Conservation (phyloP, 2,113 vertebrate species). For the Sialia sialis region DNA sequence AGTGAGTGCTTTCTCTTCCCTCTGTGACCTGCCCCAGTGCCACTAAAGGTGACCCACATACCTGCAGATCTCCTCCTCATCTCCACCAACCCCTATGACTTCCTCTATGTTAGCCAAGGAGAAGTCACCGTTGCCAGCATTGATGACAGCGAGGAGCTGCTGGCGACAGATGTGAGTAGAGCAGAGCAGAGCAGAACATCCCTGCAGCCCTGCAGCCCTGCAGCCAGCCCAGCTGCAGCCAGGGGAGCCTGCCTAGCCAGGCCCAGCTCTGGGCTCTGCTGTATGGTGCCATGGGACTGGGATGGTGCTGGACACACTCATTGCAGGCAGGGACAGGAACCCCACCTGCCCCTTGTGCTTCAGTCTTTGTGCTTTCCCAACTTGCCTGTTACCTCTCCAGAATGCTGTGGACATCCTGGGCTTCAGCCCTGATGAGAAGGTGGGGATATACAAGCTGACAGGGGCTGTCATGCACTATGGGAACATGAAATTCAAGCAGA, state of each 20-base stretch:
- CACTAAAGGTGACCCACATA: neutral
- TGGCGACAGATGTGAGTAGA: slow-evolving; percentile 76
- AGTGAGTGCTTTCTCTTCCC: neutral
- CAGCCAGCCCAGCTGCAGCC: neutral
- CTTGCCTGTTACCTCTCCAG: slow-evolving; percentile 22
- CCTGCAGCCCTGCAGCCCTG: neutral
- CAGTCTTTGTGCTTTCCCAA: neutral
- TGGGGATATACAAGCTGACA: slow-evolving; percentile 45
- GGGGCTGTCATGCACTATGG: slow-evolving; percentile 38
- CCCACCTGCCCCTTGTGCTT: neutral
- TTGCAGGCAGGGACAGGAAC: neutral
- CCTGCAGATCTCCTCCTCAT: slow-evolving; percentile 80
- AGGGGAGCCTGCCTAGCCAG: neutral
- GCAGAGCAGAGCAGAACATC: neutral
- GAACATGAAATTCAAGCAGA: slow-evolving; percentile 65
- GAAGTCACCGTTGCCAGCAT: slow-evolving; percentile 81
- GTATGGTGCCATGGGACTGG: accelerated
- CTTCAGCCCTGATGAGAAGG: slow-evolving; percentile 32
- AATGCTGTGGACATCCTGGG: slow-evolving; percentile 75
- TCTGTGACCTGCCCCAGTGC: neutral
- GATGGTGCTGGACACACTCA: accelerated
- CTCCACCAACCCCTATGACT: slow-evolving; percentile 85
- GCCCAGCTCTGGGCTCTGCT: neutral
- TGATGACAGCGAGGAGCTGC: slow-evolving; percentile 69
- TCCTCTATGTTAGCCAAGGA: slow-evolving; percentile 75